Percentiles rank a stretch among this genome's conserved stretches.
phyloP scores from a whole-genome alignment of 1,140 invertebrate genomes.

The Cyclina sinensis region DNA sequence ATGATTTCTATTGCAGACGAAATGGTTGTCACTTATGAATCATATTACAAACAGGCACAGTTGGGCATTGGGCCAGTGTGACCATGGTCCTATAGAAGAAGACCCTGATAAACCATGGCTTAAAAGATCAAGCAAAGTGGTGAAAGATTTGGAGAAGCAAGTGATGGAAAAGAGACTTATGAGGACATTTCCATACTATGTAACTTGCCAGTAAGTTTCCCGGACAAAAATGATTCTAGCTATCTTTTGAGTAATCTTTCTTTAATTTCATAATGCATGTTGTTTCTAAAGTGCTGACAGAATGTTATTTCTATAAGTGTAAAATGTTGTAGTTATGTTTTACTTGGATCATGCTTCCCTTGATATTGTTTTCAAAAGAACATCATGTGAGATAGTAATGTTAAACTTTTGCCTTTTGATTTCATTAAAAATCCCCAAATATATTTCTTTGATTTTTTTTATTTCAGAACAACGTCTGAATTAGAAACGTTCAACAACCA shows the following conservation, averaged over 20 bases:
- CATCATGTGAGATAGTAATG: too few relatives aligned
- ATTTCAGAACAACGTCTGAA: conserved; percentile 57
- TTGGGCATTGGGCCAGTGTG: conserved; percentile 41
- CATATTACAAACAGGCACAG: conserved; percentile 17
- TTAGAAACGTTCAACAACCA: conserved; percentile 41
- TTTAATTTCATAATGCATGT: too few relatives aligned
- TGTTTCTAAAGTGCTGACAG: too few relatives aligned
- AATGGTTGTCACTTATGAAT: conserved; percentile 20
- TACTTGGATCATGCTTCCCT: too few relatives aligned
- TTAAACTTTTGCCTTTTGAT: too few relatives aligned
- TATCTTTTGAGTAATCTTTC: too few relatives aligned
- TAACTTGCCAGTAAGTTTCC: conserved; percentile 28
- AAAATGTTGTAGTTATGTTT: too few relatives aligned
- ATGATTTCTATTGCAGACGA: not conserved
- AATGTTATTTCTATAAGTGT: too few relatives aligned
- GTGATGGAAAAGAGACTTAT: conserved; percentile 30
- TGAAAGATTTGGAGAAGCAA: not conserved
- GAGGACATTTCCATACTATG: not conserved
- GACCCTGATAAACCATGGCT: not conserved
- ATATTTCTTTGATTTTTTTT: too few relatives aligned
- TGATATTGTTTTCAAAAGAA: too few relatives aligned
- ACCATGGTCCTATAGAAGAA: conserved; percentile 36
- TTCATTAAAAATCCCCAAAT: too few relatives aligned
- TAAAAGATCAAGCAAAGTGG: not conserved
- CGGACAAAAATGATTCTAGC: too few relatives aligned